phyloP scores from a whole-genome alignment of 2,113 vertebrate species.

The Tachuris rubrigastra region DNA sequence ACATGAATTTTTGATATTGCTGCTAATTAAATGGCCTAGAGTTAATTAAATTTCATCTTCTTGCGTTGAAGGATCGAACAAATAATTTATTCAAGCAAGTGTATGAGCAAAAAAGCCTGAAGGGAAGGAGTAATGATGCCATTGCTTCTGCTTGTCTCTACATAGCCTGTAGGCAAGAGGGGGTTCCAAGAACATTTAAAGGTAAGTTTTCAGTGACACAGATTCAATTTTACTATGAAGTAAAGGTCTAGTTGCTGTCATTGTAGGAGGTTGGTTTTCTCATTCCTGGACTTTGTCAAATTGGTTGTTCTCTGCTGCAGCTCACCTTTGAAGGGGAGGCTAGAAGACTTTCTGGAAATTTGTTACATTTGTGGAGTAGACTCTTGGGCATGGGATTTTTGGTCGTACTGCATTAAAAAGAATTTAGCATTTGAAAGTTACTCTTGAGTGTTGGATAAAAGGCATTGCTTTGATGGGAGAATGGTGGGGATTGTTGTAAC shows the following conservation, averaged over 20 bases:
- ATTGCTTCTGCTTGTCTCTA: constrained; percentile 99
- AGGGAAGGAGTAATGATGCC: constrained; percentile 96
- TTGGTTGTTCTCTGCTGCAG: neutral
- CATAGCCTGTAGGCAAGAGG: constrained; percentile 98
- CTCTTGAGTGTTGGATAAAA: neutral
- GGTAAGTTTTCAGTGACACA: constrained; percentile 73
- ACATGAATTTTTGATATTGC: constrained; percentile 73
- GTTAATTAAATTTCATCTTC: constrained; percentile 74
- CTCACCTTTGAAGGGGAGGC: neutral
- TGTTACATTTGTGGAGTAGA: neutral
- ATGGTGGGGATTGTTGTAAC: neutral
- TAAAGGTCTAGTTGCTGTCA: neutral
- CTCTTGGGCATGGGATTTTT: neutral
- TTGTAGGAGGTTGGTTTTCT: neutral
- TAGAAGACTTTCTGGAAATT: neutral
- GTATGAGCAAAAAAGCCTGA: constrained; percentile 98
- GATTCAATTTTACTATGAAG: neutral
- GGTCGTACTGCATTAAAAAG: neutral
- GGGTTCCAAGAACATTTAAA: constrained; percentile 98
- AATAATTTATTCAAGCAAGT: constrained; percentile 99
- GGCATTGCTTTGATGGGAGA: neutral
- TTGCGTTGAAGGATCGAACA: constrained; percentile 91
- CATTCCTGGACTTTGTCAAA: neutral
- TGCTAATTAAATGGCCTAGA: constrained; percentile 74
- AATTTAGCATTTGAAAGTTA: neutral